A percentile compares a stretch with the other conserved stretches of the same genome.
Conservation (phyloP, 2,113 vertebrate species). For the Miniopterus natalensis region DNA sequence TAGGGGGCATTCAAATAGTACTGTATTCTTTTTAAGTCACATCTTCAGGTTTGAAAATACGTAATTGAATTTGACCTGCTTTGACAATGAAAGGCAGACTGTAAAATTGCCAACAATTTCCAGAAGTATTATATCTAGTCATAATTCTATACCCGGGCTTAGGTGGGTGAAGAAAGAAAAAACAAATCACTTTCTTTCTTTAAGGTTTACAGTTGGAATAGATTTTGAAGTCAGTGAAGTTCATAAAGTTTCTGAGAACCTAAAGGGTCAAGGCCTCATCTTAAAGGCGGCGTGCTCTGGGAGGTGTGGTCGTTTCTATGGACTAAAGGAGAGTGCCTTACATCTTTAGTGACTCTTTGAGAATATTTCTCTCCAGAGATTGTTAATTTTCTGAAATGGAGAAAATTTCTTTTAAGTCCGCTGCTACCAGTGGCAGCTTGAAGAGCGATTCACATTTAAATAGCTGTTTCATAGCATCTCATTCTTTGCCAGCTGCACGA, state of each 20-base stretch:
- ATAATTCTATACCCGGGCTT: not conserved
- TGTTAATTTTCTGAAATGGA: slow-evolving; percentile 60
- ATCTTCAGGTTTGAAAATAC: slow-evolving; percentile 30
- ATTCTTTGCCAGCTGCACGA: not conserved
- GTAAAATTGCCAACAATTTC: slow-evolving; percentile 26
- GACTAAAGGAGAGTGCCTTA: not conserved
- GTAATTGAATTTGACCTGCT: not conserved
- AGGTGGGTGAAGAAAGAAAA: not conserved
- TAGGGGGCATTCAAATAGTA: not conserved
- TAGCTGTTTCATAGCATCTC: slow-evolving; percentile 47
- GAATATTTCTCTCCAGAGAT: slow-evolving; percentile 29
- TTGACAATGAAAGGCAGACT: not conserved
- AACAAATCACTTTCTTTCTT: not conserved
- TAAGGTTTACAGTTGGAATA: not conserved
- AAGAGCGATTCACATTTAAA: slow-evolving; percentile 69
- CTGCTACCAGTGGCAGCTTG: not conserved
- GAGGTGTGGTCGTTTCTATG: not conserved
- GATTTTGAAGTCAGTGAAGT: not conserved
- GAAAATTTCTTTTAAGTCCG: slow-evolving; percentile 29
- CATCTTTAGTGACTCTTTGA: slow-evolving; percentile 17
- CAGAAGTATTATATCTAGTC: not conserved
- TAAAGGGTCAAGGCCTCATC: not conserved
- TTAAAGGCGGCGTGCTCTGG: not conserved
- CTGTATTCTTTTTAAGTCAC: not conserved
- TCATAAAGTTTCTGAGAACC: not conserved